Conservation (phyloP, 2,113 vertebrate species). For the Thinocorus orbignyianus region DNA sequence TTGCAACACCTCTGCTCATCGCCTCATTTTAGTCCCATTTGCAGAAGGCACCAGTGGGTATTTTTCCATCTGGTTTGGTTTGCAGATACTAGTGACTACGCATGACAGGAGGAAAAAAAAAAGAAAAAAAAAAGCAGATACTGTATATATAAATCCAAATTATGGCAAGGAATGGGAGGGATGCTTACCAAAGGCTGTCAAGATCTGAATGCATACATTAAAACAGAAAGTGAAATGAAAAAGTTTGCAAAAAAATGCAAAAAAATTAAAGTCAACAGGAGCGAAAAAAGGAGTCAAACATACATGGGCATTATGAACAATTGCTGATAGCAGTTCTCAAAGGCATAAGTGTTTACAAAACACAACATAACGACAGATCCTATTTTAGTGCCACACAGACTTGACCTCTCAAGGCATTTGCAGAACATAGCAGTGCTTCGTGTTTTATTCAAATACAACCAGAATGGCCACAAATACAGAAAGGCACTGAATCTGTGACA, state of each 20-base stretch:
- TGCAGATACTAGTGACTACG: conserved; percentile 3
- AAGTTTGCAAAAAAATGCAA: conserved; percentile 63
- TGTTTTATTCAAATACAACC: neutral
- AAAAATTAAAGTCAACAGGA: conserved; percentile 66
- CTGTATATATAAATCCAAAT: conserved; percentile 49
- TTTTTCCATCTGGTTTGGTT: neutral
- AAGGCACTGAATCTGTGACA: neutral
- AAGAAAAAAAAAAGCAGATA: conserved; percentile 56
- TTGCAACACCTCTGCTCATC: neutral
- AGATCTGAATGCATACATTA: conserved; percentile 77
- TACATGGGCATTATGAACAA: conserved; percentile 55
- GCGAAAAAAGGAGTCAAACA: conserved; percentile 53
- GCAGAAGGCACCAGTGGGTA: neutral
- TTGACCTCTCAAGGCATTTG: neutral
- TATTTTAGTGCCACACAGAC: neutral
- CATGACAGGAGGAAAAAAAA: neutral
- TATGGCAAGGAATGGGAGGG: conserved; percentile 71
- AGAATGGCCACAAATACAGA: neutral
- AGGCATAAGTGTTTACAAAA: conserved; percentile 50
- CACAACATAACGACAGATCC: conserved; percentile 3
- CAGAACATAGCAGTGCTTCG: neutral
- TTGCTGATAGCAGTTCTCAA: conserved; percentile 54
- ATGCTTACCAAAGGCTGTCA: conserved; percentile 81
- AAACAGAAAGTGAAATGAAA: conserved; percentile 82
- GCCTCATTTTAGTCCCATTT: neutral